phyloP scores from a whole-genome alignment of 1,140 invertebrate species.

The Drosophila busckii region DNA sequence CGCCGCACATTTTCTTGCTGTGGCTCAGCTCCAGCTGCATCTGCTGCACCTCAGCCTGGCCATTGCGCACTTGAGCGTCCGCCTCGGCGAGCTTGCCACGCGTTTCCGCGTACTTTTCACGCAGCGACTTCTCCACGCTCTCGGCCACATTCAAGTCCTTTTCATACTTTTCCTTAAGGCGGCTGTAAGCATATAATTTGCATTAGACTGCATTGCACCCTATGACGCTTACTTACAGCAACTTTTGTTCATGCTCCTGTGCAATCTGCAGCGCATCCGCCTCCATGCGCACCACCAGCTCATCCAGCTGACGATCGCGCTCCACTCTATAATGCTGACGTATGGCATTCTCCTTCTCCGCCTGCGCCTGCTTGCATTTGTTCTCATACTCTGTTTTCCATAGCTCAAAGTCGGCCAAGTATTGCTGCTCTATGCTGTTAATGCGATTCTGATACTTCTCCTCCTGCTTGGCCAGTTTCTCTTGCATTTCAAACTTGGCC shows the following conservation, averaged over 20 bases:
- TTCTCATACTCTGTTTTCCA: slow-evolving; percentile 82
- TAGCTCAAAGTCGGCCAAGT: slow-evolving; percentile 80
- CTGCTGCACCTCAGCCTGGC: slow-evolving; percentile 79
- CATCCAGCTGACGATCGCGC: slow-evolving; percentile 84
- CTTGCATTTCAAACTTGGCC: slow-evolving; percentile 79
- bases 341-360: slow-evolving; percentile 82
- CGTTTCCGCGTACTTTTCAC: slow-evolving; percentile 80
- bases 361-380: slow-evolving; percentile 80
- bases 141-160: slow-evolving; percentile 84
- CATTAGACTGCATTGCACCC: neutral
- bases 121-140: slow-evolving; percentile 80
- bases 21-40: slow-evolving; percentile 80
- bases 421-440: slow-evolving; percentile 81
- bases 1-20: slow-evolving; percentile 80
- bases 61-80: slow-evolving; percentile 81
- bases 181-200: slow-evolving; percentile 78
- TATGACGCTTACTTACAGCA: slow-evolving; percentile 71
- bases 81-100: slow-evolving; percentile 81
- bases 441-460: slow-evolving; percentile 78
- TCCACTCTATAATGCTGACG: slow-evolving; percentile 82
- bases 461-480: slow-evolving; percentile 78
- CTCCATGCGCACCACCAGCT: slow-evolving; percentile 83
- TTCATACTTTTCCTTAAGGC: slow-evolving; percentile 87
- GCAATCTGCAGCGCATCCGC: slow-evolving; percentile 80
- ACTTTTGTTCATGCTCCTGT: slow-evolving; percentile 81